Base-by-base conservation (phyloP, 1,140 invertebrate species). In the Tetramorium parvispinum region DNA sequence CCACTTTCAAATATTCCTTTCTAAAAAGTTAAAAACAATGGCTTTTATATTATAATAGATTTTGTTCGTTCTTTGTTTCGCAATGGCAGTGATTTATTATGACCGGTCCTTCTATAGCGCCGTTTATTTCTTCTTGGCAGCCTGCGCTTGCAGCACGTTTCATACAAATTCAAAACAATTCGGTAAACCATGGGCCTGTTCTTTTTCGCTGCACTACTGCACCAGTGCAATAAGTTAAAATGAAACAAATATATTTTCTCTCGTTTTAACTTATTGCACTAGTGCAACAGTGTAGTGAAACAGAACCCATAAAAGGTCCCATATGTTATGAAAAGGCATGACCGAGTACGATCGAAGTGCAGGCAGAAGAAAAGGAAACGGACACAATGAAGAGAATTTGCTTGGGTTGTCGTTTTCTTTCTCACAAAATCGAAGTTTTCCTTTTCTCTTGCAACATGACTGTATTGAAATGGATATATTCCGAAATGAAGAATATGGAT, bases 371-470 rank as follows among this genome's bases (percentile, higher is more conserved):
- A 53, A 53, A 10, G 51, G 3, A 61, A 77, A 16, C 7, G 46
- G 27, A 27, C 4, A 21, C 13, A 6, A 16, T 75, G 0, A 63
- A 37, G 8, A 63, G 27, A 43, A 59, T 37, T 61, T 6, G 21
- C 6, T 78, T 65, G 11, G 65, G 46, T 37, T 7, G 10, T 51
- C 13, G 18, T 18, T 3, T 37, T 81, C 63, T 68, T 49, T 51
- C 32, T n/a, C 10, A 24, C 37, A 27, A 24, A 53, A 85, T 66
- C 0, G 16, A 85, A 59, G 32, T 68, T 86, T 70, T 82, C 59
- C n/a, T 85, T 82, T 63, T 18, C 46, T 82, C 59, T 61, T 27
- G 21, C 11, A 46, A 6, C 13, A 3, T 46, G n/a, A 27, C 49
- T 40, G 32, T 40, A n/a, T 24, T 32, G 1, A 57, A 24, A n/a